A percentile compares a stretch with the other conserved stretches of the same genome.
phyloP scores from a whole-genome alignment of 2,113 vertebrate species.

The Podiceps cristatus region DNA sequence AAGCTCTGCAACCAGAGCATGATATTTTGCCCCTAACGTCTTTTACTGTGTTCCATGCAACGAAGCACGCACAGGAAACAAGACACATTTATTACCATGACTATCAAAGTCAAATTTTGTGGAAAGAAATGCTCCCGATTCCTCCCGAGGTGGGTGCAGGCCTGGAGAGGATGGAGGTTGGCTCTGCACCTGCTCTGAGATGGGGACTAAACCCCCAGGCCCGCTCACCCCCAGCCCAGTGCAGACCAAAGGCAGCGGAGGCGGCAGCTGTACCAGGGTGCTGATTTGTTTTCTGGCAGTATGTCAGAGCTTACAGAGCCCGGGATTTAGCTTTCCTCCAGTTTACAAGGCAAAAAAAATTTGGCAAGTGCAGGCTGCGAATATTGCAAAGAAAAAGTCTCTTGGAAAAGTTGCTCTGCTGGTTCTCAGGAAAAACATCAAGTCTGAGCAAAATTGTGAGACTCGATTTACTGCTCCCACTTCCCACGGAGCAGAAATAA shows the following conservation, averaged over 20 bases:
- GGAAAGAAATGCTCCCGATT: rapidly evolving
- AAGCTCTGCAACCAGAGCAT: no score
- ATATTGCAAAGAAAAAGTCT: neutral
- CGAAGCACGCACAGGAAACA: neutral
- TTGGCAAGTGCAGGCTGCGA: neutral
- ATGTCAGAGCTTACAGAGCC: neutral
- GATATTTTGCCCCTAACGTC: neutral
- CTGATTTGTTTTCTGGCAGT: neutral
- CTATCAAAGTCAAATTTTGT: neutral
- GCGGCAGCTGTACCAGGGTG: neutral
- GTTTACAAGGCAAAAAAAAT: neutral
- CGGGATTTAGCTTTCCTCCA: neutral
- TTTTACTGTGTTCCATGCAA: neutral
- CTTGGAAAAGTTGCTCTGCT: neutral
- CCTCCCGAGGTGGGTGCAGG: neutral
- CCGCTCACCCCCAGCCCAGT: neutral
- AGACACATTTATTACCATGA: no score
- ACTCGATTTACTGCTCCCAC: neutral
- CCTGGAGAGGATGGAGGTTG: neutral
- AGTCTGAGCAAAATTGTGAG: neutral
- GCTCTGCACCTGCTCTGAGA: neutral
- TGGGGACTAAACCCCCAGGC: rapidly evolving
- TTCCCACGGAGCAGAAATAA: neutral
- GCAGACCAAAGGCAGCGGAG: rapidly evolving
- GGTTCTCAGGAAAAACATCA: rapidly evolving